A percentile compares a stretch with the other conserved stretches of the same genome.
Evolutionary conservation across 2,888 invertebrate species (phyloP).

Genomic region (Lycophotia porphyrea): DNA sequence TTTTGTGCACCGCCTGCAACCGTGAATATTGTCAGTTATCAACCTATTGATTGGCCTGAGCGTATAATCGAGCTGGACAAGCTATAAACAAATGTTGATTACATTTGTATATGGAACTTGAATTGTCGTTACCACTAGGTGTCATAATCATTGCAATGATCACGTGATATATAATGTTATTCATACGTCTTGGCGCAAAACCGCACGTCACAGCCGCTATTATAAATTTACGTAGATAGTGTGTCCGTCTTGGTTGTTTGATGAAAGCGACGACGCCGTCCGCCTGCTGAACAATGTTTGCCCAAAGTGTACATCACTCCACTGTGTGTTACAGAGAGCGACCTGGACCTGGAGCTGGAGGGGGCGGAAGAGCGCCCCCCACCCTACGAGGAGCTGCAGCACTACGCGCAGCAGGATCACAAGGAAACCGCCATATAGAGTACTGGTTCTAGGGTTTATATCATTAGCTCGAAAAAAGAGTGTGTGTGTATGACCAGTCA

Average conservation of each 20-base stretch:
- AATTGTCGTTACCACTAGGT: not conserved
- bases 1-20: not conserved
- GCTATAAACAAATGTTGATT: not conserved
- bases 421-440: constrained; percentile 84
- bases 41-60: not conserved
- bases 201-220: too few relatives aligned
- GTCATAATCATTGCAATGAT: too few relatives aligned
- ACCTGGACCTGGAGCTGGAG: constrained; percentile 82
- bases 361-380: constrained; percentile 80
- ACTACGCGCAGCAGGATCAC: constrained; percentile 67
- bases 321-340: constrained; percentile 79
- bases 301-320: not conserved
- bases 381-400: constrained; percentile 78
- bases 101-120: too few relatives aligned
- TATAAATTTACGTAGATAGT: too few relatives aligned
- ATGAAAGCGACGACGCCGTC: not conserved
- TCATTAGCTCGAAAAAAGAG: not conserved
- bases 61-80: not conserved
- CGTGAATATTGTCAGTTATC: not conserved
- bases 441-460: not conserved
- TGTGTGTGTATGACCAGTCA: not conserved
- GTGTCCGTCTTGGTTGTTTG: too few relatives aligned
- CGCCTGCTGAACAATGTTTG: not conserved
- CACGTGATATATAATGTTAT: too few relatives aligned
- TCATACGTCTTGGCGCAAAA: too few relatives aligned